These are phyloP conservation scores for Lochmaea capreae DNA, from an alignment of 2,888 invertebrate species.

Conservation along the genomic window DNA sequence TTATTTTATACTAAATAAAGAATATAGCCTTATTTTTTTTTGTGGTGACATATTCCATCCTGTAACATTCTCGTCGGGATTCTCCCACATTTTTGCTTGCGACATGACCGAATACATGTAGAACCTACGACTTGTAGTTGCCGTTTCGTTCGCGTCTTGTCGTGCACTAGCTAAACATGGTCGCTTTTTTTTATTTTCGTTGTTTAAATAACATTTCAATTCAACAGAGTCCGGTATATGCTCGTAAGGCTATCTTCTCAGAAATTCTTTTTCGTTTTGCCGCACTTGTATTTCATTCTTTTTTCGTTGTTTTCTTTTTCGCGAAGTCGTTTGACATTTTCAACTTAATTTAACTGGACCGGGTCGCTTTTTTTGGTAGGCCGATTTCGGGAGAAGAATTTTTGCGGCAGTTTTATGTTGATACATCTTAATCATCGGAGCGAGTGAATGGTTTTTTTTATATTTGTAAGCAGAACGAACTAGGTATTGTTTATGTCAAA, in stretches of 20 bases:
- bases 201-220: slow-evolving; percentile 63
- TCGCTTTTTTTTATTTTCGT: slow-evolving; percentile 50
- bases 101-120: slow-evolving; percentile 33
- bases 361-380: slow-evolving; percentile 13
- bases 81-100: slow-evolving; percentile 35
- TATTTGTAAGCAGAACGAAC: too few relatives aligned
- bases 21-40: too few relatives aligned
- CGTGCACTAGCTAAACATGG: slow-evolving; percentile 35
- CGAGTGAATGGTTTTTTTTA: not conserved
- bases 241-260: slow-evolving; percentile 56
- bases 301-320: slow-evolving; percentile 46
- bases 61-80: slow-evolving; percentile 24
- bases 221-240: slow-evolving; percentile 53
- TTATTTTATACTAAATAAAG: too few relatives aligned
- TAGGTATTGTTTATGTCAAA: too few relatives aligned
- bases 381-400: slow-evolving; percentile 10
- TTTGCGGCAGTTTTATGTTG: slow-evolving; percentile 22
- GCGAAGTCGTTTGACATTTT: slow-evolving; percentile 59
- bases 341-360: slow-evolving; percentile 62
- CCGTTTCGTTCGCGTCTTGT: slow-evolving; percentile 12
- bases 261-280: slow-evolving; percentile 60
- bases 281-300: slow-evolving; percentile 48
- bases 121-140: slow-evolving; percentile 27
- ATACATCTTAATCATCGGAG: slow-evolving; percentile 27
- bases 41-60: not conserved